A percentile compares a stretch with the other conserved stretches of the same genome.
These are phyloP conservation scores for Phrynocephalus forsythii DNA, from an alignment of 2,797 vertebrate genomes.

Conservation along the genomic window DNA sequence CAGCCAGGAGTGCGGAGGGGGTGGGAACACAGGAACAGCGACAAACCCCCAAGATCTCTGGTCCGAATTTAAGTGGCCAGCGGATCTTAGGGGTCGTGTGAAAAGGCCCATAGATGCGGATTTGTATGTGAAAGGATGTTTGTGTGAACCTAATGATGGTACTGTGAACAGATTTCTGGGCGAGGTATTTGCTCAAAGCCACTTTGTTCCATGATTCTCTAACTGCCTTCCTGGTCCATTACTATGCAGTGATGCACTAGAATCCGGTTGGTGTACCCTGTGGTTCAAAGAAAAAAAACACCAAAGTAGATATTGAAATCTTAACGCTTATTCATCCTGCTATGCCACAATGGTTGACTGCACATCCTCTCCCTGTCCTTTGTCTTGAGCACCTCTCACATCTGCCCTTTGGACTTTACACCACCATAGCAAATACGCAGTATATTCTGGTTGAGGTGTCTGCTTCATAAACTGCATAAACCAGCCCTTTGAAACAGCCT, in stretches of 20 bases:
- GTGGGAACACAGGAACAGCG: no score
- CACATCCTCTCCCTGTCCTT: neutral
- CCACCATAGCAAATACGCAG: neutral
- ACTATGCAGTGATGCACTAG: neutral
- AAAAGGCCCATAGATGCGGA: no score
- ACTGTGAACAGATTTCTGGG: neutral
- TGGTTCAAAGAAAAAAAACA: neutral
- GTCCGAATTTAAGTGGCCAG: no score
- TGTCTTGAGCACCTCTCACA: neutral
- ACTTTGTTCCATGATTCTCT: neutral
- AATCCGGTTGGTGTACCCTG: neutral
- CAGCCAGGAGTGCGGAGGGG: no score
- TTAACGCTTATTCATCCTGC: neutral
- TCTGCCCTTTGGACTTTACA: neutral
- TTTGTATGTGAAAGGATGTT: neutral
- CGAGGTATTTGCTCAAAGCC: neutral
- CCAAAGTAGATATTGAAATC: neutral
- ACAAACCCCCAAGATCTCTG: no score
- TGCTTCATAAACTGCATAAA: neutral
- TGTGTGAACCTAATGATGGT: neutral
- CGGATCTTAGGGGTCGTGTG: no score
- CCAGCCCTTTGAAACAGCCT: neutral
- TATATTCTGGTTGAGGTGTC: neutral
- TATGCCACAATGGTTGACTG: neutral
- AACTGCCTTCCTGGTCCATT: neutral